These are phyloP conservation scores for Excalfactoria chinensis DNA, from an alignment of 2,113 vertebrate species.

Conservation along the genomic window DNA sequence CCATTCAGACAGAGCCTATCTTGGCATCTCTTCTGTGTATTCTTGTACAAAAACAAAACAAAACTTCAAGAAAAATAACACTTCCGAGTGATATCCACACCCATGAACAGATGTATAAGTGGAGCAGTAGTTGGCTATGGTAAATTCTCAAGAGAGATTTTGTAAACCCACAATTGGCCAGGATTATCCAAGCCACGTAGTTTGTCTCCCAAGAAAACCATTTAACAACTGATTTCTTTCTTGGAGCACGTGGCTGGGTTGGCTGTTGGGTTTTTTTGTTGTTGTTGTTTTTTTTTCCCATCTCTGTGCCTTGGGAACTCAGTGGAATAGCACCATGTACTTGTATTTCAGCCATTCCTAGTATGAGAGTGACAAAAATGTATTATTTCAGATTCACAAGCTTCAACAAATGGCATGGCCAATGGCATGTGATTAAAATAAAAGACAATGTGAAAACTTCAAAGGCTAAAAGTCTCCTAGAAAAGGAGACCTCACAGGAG, in stretches of 20 bases:
- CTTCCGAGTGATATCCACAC: slow-evolving; percentile 9
- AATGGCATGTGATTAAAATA: background rate
- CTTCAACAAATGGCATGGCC: background rate
- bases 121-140: background rate
- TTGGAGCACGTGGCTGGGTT: accelerated
- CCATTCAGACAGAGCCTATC: background rate
- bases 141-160: background rate
- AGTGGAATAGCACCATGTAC: background rate
- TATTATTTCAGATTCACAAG: background rate
- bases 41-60: background rate
- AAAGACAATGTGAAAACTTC: background rate
- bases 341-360: background rate
- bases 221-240: slow-evolving; percentile 31
- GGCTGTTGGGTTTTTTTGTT: background rate
- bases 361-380: background rate
- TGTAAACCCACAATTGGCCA: slow-evolving; percentile 33
- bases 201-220: background rate
- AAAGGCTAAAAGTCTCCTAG: background rate
- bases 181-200: background rate
- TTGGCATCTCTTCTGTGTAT: background rate
- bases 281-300: too few species aligned
- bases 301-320: background rate
- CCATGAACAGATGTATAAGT: slow-evolving; percentile 47
- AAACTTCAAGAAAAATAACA: background rate
- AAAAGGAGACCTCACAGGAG: background rate